Conservation (phyloP, 2,888 invertebrate species). For the Galerucella calmariensis region DNA sequence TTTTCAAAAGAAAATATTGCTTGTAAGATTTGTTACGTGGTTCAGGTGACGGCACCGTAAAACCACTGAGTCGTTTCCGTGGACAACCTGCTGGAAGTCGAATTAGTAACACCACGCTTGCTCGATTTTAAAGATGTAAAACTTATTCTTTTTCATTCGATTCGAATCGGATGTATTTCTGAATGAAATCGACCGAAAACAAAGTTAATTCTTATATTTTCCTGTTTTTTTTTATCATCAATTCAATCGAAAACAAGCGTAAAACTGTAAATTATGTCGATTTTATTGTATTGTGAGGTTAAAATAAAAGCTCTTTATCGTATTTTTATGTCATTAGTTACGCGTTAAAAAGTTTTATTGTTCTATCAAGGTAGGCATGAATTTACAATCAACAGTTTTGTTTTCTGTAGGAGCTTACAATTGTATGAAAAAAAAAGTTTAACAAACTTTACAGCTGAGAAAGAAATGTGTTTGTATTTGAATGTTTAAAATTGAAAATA, state of each 20-base stretch:
- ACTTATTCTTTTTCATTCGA: neutral
- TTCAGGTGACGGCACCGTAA: neutral
- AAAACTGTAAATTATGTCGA: neutral
- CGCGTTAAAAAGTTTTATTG: neutral
- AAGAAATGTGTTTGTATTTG: no score
- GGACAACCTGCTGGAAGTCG: neutral
- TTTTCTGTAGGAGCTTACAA: neutral
- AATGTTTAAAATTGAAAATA: no score
- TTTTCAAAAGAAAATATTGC: neutral
- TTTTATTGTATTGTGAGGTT: neutral
- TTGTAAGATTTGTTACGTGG: neutral
- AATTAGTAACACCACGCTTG: neutral
- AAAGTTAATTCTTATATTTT: neutral
- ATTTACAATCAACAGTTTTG: neutral
- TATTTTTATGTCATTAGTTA: neutral
- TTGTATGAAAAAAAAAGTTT: no score
- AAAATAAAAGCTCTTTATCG: neutral
- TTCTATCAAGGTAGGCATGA: neutral
- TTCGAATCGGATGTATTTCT: neutral
- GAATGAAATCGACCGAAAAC: slow-evolving; percentile 3
- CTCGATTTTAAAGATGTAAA: neutral
- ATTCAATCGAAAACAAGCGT: neutral
- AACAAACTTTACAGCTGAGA: no score
- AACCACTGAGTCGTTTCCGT: neutral
- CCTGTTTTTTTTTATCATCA: neutral